phyloP scores from a whole-genome alignment of 2,113 vertebrate species.

The Menidia beryllina region DNA sequence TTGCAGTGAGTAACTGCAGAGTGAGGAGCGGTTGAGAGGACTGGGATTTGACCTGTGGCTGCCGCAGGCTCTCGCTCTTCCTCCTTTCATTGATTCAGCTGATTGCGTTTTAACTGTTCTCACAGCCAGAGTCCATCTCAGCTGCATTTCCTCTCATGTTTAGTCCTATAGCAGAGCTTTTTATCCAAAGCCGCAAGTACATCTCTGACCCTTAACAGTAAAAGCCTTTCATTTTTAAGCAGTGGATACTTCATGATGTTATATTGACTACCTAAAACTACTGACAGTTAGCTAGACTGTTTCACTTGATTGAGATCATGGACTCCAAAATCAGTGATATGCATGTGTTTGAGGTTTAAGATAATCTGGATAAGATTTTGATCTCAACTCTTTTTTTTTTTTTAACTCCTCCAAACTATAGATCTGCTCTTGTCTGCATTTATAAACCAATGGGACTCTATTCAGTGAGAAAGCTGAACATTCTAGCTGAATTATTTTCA shows the following conservation, averaged over 20 bases:
- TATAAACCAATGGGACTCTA: too few relatives aligned
- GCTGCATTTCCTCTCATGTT: background rate
- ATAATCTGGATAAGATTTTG: background rate
- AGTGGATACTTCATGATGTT: background rate
- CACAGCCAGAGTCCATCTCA: conserved; percentile 14
- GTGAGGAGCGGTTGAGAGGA: conserved; percentile 9
- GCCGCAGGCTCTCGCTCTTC: conserved; percentile 47
- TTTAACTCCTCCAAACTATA: background rate
- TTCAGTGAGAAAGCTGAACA: too few relatives aligned
- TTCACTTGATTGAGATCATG: background rate
- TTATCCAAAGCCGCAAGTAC: background rate
- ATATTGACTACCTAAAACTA: too few relatives aligned
- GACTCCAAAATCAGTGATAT: background rate
- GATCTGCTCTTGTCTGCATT: too few relatives aligned
- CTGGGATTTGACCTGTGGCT: conserved; percentile 25
- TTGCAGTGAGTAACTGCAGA: conserved; percentile 29
- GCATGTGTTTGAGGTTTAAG: background rate
- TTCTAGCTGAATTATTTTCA: background rate
- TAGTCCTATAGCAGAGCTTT: background rate
- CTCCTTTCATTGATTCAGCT: conserved; percentile 39
- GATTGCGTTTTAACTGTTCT: conserved; percentile 52
- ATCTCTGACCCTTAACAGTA: background rate
- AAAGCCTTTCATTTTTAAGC: background rate
- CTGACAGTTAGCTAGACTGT: too few relatives aligned
- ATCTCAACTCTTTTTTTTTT: background rate